Conservation (phyloP, 2,113 vertebrate genomes). For the Odontesthes bonariensis region DNA sequence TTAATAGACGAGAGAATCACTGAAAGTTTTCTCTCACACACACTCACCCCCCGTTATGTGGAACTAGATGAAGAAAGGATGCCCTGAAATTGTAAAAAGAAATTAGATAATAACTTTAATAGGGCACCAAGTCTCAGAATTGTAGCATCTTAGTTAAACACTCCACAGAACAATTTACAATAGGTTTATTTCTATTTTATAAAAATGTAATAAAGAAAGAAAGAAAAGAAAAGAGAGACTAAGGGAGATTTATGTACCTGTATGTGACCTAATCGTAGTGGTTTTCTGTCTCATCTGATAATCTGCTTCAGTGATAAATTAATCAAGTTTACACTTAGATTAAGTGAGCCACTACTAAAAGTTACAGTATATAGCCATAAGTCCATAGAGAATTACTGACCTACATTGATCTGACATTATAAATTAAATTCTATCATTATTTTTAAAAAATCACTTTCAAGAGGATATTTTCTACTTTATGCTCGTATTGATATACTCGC, state of each 20-base stretch:
- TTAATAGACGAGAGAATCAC: conserved; percentile 82
- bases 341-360: too few relatives aligned
- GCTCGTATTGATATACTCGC: too few relatives aligned
- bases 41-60: conserved; percentile 65
- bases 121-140: conserved; percentile 13
- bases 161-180: background rate
- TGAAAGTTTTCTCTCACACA: conserved; percentile 80
- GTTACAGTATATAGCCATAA: too few relatives aligned
- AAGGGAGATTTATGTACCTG: too few relatives aligned
- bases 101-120: background rate
- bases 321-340: too few relatives aligned
- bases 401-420: too few relatives aligned
- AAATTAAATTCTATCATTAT: too few relatives aligned
- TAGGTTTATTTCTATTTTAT: background rate
- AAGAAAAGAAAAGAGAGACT: background rate
- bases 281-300: too few relatives aligned
- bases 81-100: background rate
- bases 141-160: background rate
- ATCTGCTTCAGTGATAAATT: too few relatives aligned
- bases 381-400: too few relatives aligned
- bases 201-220: background rate
- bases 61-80: conserved; percentile 5
- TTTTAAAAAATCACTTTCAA: too few relatives aligned
- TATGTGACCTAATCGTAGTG: too few relatives aligned
- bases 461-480: background rate